Base-by-base conservation (phyloP, 2,797 vertebrate genomes). In the Epinephelus malabaricus region DNA sequence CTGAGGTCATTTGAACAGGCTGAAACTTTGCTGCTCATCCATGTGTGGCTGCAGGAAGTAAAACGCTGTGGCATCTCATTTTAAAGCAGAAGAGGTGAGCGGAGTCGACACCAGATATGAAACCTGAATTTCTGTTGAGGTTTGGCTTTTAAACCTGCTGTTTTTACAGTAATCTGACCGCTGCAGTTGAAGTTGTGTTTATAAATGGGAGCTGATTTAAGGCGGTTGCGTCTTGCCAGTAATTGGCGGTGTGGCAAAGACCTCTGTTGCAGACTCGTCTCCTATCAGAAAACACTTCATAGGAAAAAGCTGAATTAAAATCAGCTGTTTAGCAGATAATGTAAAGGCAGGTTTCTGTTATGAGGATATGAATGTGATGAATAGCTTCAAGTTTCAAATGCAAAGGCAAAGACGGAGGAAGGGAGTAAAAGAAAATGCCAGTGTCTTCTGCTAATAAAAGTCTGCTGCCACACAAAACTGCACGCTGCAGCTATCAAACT, bases 291-390 rank as follows among this genome's bases (percentile, higher is more conserved):
- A 93, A 76, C 88, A 88, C 92, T 90, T 93, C 88, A 94, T 92
- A 96, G 94, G 93, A 93, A 82, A 89, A 91, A 89, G 89, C 78
- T 86, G 95, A 95, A 96, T 96, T 95, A 94, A 96, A 96, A 96
- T 96, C 95, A 94, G 93, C 94, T 95, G 95, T 92, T 95, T 87
- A 76, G 94, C 92, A 80, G 94, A 93, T 92, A 94, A 95, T 94
- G 90, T 90, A 86, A 95, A 95, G 83, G 88, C 94, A 93, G 93
- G 94, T 95, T 94, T 92, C 84, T 81, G 84, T 93, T 78, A 50
- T 19, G 54, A 64, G 60, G 78, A 81, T 54, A 73, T 54, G 61
- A 55, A 70, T 81, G 72, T 73, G 85, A 88, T 82, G 80, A 88
- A 81, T 73, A 72, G 82, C 63, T 85, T 75, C 49, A 78, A 74